Conservation (phyloP, 1,140 invertebrate genomes). For the Eriosoma lanigerum region DNA sequence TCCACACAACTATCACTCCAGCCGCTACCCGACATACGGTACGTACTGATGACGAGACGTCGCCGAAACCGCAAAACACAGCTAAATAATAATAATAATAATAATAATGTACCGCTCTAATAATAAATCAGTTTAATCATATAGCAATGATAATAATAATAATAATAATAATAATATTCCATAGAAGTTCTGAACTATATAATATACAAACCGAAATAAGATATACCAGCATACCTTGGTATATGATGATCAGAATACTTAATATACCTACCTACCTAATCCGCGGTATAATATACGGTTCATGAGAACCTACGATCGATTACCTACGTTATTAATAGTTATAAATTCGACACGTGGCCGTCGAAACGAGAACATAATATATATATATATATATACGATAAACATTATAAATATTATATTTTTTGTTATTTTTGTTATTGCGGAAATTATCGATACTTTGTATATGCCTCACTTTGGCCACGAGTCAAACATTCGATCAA, state of each 20-base stretch:
- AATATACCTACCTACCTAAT: not conserved
- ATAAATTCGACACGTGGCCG: not conserved
- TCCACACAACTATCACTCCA: slow-evolving; percentile 76
- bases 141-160: slow-evolving; percentile 19
- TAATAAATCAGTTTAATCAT: not conserved
- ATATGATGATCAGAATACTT: too few species aligned
- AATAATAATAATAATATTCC: slow-evolving; percentile 10
- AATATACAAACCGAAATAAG: not conserved
- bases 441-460: not conserved
- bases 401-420: not conserved
- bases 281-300: too few species aligned
- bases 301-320: too few species aligned
- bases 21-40: slow-evolving; percentile 75
- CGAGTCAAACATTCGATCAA: too few species aligned
- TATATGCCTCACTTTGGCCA: not conserved
- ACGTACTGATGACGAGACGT: slow-evolving; percentile 62
- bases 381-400: too few species aligned
- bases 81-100: slow-evolving; percentile 38
- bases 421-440: slow-evolving; percentile 8
- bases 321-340: too few species aligned
- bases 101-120: slow-evolving; percentile 23
- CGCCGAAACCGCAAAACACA: slow-evolving; percentile 36
- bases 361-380: not conserved
- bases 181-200: not conserved
- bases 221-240: too few species aligned